These are phyloP conservation scores for Empidonax traillii DNA, from an alignment of 2,113 vertebrate genomes.

Conservation along the genomic window DNA sequence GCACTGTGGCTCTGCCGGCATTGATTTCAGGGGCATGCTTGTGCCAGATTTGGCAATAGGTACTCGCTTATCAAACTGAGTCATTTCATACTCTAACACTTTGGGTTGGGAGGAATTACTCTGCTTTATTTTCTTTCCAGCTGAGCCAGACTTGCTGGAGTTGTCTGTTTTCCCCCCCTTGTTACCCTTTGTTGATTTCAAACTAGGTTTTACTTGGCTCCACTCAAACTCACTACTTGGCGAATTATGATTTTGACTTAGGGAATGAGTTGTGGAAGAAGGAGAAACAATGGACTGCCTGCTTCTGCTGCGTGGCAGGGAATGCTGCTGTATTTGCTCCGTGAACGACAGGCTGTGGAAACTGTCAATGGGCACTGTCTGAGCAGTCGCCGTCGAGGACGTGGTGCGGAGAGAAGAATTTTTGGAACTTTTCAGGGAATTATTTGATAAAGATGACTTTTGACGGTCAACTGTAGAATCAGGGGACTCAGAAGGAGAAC, in stretches of 20 bases:
- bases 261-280: slow-evolving; percentile 90
- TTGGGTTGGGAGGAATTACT: slow-evolving; percentile 81
- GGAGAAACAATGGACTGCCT: slow-evolving; percentile 95
- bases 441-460: slow-evolving; percentile 94
- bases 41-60: slow-evolving; percentile 83
- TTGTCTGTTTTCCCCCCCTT: slow-evolving; percentile 84
- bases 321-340: slow-evolving; percentile 96
- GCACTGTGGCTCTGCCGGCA: slow-evolving; percentile 78
- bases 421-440: slow-evolving; percentile 95
- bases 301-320: slow-evolving; percentile 91
- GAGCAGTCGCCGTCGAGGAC: slow-evolving; percentile 93
- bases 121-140: slow-evolving; percentile 88
- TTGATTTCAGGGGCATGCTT: slow-evolving; percentile 71
- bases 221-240: slow-evolving; percentile 93
- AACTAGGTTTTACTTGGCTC: slow-evolving; percentile 88
- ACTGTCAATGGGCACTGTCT: slow-evolving; percentile 95
- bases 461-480: slow-evolving; percentile 95
- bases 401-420: slow-evolving; percentile 96
- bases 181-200: slow-evolving; percentile 86
- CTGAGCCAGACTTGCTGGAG: slow-evolving; percentile 80
- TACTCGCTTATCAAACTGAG: slow-evolving; percentile 90
- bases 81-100: slow-evolving; percentile 97
- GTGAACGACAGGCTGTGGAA: slow-evolving; percentile 92
- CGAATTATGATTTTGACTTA: slow-evolving; percentile 85
- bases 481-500: slow-evolving; percentile 94